These are phyloP conservation scores for Fissipunctia ypsillon DNA, from an alignment of 2,888 invertebrate species.

Conservation along the genomic window DNA sequence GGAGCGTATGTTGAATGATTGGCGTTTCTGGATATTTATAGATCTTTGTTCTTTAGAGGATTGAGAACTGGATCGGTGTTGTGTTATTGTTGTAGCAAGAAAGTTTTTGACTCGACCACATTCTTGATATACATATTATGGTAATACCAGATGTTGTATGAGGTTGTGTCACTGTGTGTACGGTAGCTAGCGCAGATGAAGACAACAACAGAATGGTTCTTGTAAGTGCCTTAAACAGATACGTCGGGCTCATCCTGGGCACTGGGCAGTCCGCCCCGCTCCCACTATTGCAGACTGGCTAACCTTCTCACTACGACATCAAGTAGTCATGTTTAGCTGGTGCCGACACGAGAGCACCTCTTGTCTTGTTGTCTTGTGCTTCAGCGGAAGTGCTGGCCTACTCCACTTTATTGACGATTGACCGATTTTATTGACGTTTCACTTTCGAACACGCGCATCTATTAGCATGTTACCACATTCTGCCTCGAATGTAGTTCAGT, in stretches of 20 bases:
- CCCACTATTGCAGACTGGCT: background rate
- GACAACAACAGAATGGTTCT: background rate
- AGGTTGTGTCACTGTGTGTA: background rate
- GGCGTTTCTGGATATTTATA: constrained; percentile 21
- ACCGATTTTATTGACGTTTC: constrained; percentile 37
- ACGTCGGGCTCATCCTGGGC: too few relatives aligned
- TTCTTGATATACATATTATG: background rate
- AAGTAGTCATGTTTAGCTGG: background rate
- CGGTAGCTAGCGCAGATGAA: background rate
- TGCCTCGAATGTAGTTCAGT: constrained; percentile 54
- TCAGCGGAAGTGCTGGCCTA: constrained; percentile 38
- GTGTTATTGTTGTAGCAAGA: background rate
- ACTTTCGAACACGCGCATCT: constrained; percentile 45
- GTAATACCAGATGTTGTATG: background rate
- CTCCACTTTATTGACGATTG: constrained; percentile 32
- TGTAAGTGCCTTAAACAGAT: background rate
- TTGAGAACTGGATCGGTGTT: background rate
- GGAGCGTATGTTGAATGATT: constrained; percentile 12
- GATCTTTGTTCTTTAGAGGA: constrained; percentile 2
- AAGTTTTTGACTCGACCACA: background rate
- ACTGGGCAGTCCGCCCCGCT: too few relatives aligned
- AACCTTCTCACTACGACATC: background rate
- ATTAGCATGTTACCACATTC: constrained; percentile 40
- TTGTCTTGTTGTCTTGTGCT: background rate
- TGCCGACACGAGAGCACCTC: background rate